Evolutionary conservation across 1,140 invertebrate species (phyloP), one percentile per base, ranked within the genome.

Genomic region (Caenorhabditis brenneri): DNA sequence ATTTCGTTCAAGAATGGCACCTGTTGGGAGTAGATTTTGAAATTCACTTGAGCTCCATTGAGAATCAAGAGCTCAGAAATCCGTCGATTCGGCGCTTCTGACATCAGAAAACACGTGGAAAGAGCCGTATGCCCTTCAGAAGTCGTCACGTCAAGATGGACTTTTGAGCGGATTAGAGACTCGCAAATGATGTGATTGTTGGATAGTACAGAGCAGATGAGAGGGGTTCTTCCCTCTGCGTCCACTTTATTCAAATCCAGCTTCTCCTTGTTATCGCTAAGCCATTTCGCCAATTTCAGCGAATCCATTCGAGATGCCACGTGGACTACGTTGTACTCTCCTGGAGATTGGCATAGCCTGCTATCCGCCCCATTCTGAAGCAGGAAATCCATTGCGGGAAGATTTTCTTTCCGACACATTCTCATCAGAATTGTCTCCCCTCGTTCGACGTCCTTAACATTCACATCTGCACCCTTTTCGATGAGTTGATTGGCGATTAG

Each of bases 31-130:
- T 42, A 74, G n/a, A 74, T 74, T 24, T n/a, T 9, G n/a, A 74
- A 87, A 42, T 88, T 78, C 31, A 88, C 78, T 22, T 84, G 22
- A 4, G 87, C 84, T 12, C 86, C 86, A 53, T 88, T 82, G 12
- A 78, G 84, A 6, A 88, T 82, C 16, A 88, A 46, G 58, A 88
- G 86, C 19, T 87, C 86, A n/a, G 84, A 87, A 16, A 74, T 74
- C 33, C 65, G 65, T n/a, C 65, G 65, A 42, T 74, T 74, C 65
- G 65, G 65, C 3, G 22, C 16, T 4, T 42, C 36, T 1, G 65
- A 74, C n/a, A 74, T 74, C 65, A 74, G 36, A 74, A 74, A 36
- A 39, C 33, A 74, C n/a, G 36, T 74, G 19, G 65, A 74, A 31
- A 74, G 65, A 4, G 65, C 36, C 15, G 65, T 74, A n/a, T 74